These are phyloP conservation scores for Hydrozoanthus gracilis DNA, from an alignment of 92 coral and sea anemone genomes.

Conservation along the genomic window DNA sequence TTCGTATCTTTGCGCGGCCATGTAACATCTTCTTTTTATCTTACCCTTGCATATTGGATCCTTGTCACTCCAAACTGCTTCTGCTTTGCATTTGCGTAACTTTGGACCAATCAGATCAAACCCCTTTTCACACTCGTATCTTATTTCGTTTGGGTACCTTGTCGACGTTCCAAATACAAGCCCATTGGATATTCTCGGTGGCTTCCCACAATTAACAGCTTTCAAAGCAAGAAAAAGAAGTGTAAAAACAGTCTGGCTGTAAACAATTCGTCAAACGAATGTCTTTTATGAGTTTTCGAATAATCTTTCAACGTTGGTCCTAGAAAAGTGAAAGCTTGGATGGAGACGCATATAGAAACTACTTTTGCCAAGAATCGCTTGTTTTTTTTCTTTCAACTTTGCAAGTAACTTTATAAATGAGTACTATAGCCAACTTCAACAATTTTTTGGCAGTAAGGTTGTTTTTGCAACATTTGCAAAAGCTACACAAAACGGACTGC, in stretches of 20 bases:
- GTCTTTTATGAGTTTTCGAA: neutral
- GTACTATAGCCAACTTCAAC: no score
- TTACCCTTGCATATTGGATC: slow-evolving; percentile 64
- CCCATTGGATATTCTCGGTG: slow-evolving; percentile 62
- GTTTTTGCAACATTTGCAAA: no score
- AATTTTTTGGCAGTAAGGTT: no score
- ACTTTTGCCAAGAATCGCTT: no score
- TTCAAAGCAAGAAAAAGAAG: neutral
- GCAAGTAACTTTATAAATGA: no score
- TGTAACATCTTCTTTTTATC: neutral
- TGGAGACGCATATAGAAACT: no score
- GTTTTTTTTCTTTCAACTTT: no score
- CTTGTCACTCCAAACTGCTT: slow-evolving; percentile 77
- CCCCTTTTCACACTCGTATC: slow-evolving; percentile 73
- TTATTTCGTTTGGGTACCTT: slow-evolving; percentile 59
- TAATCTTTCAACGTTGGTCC: neutral
- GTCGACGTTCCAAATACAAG: slow-evolving; percentile 52
- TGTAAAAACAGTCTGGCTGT: neutral
- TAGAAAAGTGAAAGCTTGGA: no score
- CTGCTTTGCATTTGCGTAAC: slow-evolving; percentile 65
- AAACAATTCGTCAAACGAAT: neutral
- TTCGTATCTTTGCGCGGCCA: no score
- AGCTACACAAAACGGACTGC: no score
- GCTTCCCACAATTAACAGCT: slow-evolving; percentile 78
- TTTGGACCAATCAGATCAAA: slow-evolving; percentile 71